phyloP scores from a whole-genome alignment of 2,888 invertebrate species.

The Scaptomyza polygonia region DNA sequence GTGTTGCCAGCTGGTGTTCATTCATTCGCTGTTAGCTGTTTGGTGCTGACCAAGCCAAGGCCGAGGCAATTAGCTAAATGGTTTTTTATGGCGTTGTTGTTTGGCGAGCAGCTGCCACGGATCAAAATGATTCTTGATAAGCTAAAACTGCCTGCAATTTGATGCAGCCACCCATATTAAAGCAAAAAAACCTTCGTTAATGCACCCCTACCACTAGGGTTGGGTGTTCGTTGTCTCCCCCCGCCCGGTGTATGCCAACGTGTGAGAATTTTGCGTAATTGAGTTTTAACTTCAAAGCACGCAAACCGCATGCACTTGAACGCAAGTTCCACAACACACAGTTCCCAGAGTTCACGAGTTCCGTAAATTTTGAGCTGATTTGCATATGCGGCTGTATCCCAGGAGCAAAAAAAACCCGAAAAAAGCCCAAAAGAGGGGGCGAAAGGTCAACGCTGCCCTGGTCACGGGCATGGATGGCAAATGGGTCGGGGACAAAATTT shows the following conservation, averaged over 20 bases:
- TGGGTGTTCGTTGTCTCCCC: not conserved
- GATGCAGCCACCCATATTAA: constrained; percentile 67
- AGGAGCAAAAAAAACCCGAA: not conserved
- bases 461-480: constrained; percentile 36
- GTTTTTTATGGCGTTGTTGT: constrained; percentile 57
- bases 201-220: not conserved
- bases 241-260: constrained; percentile 53
- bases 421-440: constrained; percentile 2
- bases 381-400: constrained; percentile 60
- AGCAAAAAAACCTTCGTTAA: not conserved
- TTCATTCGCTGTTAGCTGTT: constrained; percentile 5
- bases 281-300: constrained; percentile 78
- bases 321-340: constrained; percentile 28
- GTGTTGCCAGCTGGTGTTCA: constrained; percentile 42
- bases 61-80: constrained; percentile 74
- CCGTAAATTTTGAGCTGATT: constrained; percentile 56
- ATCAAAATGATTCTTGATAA: constrained; percentile 64
- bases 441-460: constrained; percentile 70
- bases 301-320: constrained; percentile 74
- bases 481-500: not conserved
- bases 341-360: constrained; percentile 15
- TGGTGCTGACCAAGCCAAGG: constrained; percentile 24
- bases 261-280: constrained; percentile 80
- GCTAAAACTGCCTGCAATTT: constrained; percentile 52
- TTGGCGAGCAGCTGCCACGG: constrained; percentile 37